These are phyloP conservation scores for Bembecia ichneumoniformis DNA, from an alignment of 2,888 invertebrate genomes.

Conservation along the genomic window DNA sequence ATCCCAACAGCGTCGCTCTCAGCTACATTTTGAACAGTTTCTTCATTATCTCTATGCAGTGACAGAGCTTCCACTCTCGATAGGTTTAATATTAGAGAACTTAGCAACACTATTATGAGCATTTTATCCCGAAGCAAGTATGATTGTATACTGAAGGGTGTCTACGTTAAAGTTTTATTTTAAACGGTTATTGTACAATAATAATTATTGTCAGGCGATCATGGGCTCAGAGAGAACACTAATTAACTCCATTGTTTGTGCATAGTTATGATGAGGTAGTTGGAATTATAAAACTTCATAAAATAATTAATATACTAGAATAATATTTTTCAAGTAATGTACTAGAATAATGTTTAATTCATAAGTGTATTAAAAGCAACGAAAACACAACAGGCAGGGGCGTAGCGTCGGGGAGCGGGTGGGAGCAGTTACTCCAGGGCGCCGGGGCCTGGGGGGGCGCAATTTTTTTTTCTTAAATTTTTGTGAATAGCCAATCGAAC, in stretches of 20 bases:
- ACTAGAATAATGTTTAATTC: too few species aligned
- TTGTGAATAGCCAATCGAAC: too few species aligned
- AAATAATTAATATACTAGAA: too few species aligned
- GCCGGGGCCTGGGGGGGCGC: too few species aligned
- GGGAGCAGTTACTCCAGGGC: too few species aligned
- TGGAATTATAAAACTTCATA: too few species aligned
- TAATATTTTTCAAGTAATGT: too few species aligned
- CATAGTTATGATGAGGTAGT: not conserved
- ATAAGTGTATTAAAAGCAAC: too few species aligned
- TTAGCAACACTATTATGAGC: constrained; percentile 1
- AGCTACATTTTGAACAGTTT: constrained; percentile 12
- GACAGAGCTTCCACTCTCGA: constrained; percentile 7
- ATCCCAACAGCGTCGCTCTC: constrained; percentile 25
- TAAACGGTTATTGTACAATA: constrained; percentile 35
- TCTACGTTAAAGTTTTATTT: constrained; percentile 20
- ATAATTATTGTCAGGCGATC: constrained; percentile 23
- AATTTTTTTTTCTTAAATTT: too few species aligned
- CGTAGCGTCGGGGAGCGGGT: too few species aligned
- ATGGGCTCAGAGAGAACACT: constrained; percentile 13
- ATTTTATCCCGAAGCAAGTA: not conserved
- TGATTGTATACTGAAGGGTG: constrained; percentile 4
- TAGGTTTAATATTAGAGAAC: not conserved
- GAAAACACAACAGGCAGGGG: too few species aligned
- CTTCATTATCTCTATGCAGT: not conserved
- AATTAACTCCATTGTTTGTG: not conserved